Evolutionary conservation across 92 coral and sea anemone genomes (phyloP), one percentile per base, ranked within the genome.

Genomic region (Epizoanthus rinbou): DNA sequence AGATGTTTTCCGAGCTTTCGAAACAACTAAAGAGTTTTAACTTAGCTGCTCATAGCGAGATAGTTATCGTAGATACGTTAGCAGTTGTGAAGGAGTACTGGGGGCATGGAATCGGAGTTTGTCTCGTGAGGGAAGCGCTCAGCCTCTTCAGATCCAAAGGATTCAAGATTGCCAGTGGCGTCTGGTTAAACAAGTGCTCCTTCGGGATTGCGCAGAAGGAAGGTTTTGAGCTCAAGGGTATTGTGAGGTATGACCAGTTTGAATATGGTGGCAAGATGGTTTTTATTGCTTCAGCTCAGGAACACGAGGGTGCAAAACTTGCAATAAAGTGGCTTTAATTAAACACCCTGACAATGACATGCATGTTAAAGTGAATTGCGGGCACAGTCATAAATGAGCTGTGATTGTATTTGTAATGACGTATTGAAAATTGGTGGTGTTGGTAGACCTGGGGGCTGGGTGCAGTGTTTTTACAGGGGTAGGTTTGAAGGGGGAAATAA

Each of bases 271-370:
- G 72, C 15, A 25, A 25, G 41, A 66, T 22, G 41, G 41, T 41
- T 10, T 25, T 66, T 41, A 22, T 66, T 66, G 22, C 72, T 5
- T 66, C 72, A 21, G 72, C 72, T 17, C 28, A 35, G 19, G 72
- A 66, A 9, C 72, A 66, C 39, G 72, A 66, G 72, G 72, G 72
- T 9, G 72, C 72, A 4, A 66, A 25, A 66, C 72, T 66, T 22
- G 72, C 41, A 66, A 41, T 19, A 16, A 65, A 65, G 37, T 25
- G 4, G 4, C 17, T 66, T 10, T 0, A 28, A 28, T 28, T 28
- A n/a, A 28, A 28, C 31, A 28, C 31, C 31, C 31, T 28, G 31
- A 28, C 31, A 28, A 0, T 28, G 31, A 28, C 31, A 28, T 28
- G 31, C 31, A 28, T 28, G 31, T 28, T 28, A 28, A 28, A 28